Percentiles rank a stretch among this genome's conserved stretches.
Evolutionary conservation across 2,113 vertebrate species (phyloP).

Genomic region (Apaloderma vittatum): DNA sequence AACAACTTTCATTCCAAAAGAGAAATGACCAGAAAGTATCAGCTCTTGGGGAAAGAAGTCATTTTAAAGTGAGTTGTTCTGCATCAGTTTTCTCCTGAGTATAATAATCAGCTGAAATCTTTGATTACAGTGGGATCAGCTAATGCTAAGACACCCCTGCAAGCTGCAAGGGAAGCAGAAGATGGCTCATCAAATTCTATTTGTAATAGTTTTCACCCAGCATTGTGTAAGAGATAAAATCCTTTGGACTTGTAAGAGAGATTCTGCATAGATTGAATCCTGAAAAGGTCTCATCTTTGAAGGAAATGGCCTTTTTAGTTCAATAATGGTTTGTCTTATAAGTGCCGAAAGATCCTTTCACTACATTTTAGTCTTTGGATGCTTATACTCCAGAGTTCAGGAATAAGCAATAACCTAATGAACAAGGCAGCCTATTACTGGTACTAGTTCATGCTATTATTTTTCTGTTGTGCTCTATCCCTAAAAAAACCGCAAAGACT

Average conservation of each 20-base stretch:
- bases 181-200: not conserved
- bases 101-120: not conserved
- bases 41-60: not conserved
- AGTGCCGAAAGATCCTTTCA: not conserved
- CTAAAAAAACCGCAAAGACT: not conserved
- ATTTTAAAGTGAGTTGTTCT: not conserved
- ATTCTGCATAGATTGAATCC: not conserved
- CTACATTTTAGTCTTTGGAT: not conserved
- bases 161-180: not conserved
- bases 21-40: not conserved
- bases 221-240: not conserved
- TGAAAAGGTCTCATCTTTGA: not conserved
- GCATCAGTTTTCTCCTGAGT: not conserved
- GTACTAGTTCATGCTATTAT: not conserved
- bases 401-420: not conserved
- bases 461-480: not conserved
- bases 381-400: not conserved
- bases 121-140: not conserved
- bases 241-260: not conserved
- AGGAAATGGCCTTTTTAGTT: not conserved
- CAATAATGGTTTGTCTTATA: not conserved
- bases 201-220: not conserved
- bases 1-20: not conserved
- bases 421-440: not conserved
- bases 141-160: conserved; percentile 8